Conservation (phyloP, 2,797 vertebrate genomes). For the Scyliorhinus canicula region DNA sequence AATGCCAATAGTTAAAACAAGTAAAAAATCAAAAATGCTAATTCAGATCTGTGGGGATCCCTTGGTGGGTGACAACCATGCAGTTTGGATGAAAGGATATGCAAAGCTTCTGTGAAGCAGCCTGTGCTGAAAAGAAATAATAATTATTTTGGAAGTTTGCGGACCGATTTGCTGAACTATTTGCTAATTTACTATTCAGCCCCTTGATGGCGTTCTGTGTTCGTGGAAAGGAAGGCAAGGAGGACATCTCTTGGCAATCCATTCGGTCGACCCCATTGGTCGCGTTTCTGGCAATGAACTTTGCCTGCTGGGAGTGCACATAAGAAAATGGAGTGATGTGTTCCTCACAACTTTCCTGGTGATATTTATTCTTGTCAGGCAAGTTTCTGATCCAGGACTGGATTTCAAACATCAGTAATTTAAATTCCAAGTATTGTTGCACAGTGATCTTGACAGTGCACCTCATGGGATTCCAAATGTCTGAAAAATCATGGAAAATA, state of each 20-base stretch:
- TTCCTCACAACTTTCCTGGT: background rate
- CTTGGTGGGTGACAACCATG: background rate
- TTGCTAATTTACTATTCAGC: background rate
- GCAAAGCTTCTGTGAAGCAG: background rate
- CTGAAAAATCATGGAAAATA: background rate
- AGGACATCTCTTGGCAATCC: too few relatives aligned
- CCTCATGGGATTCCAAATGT: background rate
- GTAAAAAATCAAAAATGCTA: constrained; percentile 7
- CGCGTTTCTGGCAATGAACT: background rate
- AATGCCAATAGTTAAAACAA: background rate
- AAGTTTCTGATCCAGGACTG: background rate
- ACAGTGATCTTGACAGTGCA: background rate
- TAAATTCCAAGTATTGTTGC: background rate
- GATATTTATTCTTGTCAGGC: background rate
- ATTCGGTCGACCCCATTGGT: too few relatives aligned
- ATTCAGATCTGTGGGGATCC: background rate
- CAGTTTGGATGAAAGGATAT: background rate
- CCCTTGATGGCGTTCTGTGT: background rate
- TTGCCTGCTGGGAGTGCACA: too few relatives aligned
- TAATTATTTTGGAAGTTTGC: background rate
- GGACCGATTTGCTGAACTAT: background rate
- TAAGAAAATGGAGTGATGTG: background rate
- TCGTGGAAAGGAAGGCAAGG: background rate
- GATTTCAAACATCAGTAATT: background rate
- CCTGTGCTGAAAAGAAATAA: background rate